These are phyloP conservation scores for Loriculus beryllinus DNA, from an alignment of 2,797 vertebrate genomes.

Conservation along the genomic window DNA sequence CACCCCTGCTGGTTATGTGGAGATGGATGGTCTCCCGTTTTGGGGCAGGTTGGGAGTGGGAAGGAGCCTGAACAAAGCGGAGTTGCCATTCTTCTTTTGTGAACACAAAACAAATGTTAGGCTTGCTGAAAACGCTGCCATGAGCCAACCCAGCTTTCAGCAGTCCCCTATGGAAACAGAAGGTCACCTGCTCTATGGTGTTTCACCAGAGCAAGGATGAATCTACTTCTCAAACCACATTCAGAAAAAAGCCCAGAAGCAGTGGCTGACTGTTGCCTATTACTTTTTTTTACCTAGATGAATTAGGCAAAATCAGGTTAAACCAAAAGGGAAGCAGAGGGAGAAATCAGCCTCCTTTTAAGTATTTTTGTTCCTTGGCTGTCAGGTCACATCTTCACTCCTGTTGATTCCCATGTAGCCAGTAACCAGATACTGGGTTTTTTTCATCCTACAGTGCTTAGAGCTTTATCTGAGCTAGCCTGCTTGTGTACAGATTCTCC, in stretches of 20 bases:
- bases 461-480: slow-evolving; percentile 7
- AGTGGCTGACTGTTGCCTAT: not conserved
- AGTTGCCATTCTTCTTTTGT: not conserved
- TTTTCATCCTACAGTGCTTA: not conserved
- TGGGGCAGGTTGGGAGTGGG: not conserved
- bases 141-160: not conserved
- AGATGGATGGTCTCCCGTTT: not conserved
- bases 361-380: not conserved
- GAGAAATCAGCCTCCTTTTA: not conserved
- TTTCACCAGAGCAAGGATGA: not conserved
- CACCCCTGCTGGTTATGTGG: rapidly evolving
- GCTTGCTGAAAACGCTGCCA: not conserved
- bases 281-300: not conserved
- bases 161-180: not conserved
- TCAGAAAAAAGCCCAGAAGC: not conserved
- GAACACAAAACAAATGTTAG: not conserved
- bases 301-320: not conserved
- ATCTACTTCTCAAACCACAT: not conserved
- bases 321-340: not conserved
- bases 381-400: not conserved
- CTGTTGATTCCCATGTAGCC: not conserved
- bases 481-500: slow-evolving; percentile 1
- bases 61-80: not conserved
- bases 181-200: not conserved
- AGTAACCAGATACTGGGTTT: not conserved